Conservation (phyloP, 2,888 invertebrate species). For the Xestoiulus laeticollis region DNA sequence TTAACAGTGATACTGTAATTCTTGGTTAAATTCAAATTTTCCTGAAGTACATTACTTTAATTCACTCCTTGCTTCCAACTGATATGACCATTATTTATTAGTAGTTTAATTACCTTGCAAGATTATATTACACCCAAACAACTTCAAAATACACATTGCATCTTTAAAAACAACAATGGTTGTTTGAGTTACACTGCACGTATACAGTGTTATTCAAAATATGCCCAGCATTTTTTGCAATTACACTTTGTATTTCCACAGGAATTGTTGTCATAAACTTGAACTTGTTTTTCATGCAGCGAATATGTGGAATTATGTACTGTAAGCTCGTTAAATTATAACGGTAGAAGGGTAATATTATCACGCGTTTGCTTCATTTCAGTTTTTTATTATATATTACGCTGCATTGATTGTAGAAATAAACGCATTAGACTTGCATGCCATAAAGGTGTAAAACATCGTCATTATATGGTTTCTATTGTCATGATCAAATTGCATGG, state of each 20-base stretch:
- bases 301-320: conserved; percentile 8
- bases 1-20: no score
- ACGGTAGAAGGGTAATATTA: neutral
- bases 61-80: no score
- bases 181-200: no score
- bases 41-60: no score
- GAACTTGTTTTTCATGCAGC: neutral
- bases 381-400: neutral
- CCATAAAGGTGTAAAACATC: conserved; percentile 9
- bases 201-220: no score
- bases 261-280: neutral
- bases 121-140: no score
- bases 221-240: no score
- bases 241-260: neutral
- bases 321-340: conserved; percentile 1
- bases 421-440: neutral
- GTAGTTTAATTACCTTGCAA: no score
- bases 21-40: no score
- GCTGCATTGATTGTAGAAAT: neutral
- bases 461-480: neutral
- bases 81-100: no score
- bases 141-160: no score
- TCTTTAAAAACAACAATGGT: no score
- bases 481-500: neutral
- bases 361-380: neutral